These are phyloP conservation scores for Stegodyphus mimosarum DNA, from an alignment of 1,140 invertebrate species.

Conservation along the genomic window DNA sequence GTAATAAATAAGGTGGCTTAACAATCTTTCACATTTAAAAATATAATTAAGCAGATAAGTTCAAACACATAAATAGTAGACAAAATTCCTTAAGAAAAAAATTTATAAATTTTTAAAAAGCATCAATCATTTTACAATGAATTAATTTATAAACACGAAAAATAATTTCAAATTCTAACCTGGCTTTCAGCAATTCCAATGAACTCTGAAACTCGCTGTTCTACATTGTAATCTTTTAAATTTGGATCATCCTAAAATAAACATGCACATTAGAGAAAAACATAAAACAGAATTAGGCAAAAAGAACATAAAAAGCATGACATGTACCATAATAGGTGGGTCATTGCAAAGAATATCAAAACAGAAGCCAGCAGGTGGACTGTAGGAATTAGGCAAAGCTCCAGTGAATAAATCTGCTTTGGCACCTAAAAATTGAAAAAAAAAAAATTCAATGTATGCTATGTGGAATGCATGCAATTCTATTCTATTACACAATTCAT, in stretches of 20 bases:
- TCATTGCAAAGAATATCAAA: slow-evolving; percentile 74
- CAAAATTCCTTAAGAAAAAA: no score
- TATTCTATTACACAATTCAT: no score
- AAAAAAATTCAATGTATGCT: neutral
- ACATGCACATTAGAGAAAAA: no score
- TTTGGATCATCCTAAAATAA: slow-evolving; percentile 67
- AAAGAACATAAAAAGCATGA: neutral
- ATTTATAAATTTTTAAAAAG: no score
- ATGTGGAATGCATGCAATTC: no score
- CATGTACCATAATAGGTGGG: slow-evolving; percentile 71
- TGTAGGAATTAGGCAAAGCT: slow-evolving; percentile 71
- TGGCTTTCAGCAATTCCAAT: slow-evolving; percentile 66
- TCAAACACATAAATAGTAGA: no score
- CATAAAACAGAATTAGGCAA: neutral
- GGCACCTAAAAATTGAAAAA: slow-evolving; percentile 46
- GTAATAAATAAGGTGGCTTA: no score
- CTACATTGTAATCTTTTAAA: slow-evolving; percentile 70
- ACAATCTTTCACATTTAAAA: no score
- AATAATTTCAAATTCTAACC: slow-evolving; percentile 63
- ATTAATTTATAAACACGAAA: slow-evolving; percentile 67
- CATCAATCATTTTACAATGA: no score
- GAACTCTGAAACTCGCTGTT: slow-evolving; percentile 68
- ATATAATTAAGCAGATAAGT: no score
- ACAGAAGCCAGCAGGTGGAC: slow-evolving; percentile 74
- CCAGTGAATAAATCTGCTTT: slow-evolving; percentile 69